phyloP scores from a whole-genome alignment of 2,113 vertebrate genomes.

The Sclerurus mexicanus region DNA sequence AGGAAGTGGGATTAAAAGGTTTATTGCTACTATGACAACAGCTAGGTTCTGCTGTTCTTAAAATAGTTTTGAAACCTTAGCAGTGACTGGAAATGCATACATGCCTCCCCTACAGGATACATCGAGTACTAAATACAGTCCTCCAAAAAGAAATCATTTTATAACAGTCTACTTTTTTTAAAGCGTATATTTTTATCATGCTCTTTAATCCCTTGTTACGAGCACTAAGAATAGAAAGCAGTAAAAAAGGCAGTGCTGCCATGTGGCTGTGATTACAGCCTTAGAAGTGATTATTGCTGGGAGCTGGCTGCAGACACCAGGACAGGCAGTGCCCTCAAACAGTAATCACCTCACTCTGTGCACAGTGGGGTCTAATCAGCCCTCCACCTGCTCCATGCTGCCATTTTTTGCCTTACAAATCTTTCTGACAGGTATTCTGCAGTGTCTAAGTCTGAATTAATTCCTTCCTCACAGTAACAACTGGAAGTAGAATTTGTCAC shows the following conservation, averaged over 20 bases:
- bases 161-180: neutral
- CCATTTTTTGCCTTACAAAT: neutral
- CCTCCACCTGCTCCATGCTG: neutral
- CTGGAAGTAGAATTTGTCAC: neutral
- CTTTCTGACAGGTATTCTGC: neutral
- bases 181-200: neutral
- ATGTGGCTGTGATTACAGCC: conserved; percentile 35
- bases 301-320: neutral
- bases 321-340: neutral
- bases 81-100: conserved; percentile 1
- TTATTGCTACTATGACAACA: conserved; percentile 69
- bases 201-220: conserved; percentile 40
- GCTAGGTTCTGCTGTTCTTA: conserved; percentile 59
- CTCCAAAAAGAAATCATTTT: conserved; percentile 22
- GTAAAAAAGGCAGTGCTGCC: conserved; percentile 34
- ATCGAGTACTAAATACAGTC: conserved; percentile 5
- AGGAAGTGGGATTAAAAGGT: conserved; percentile 66
- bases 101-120: neutral
- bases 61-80: conserved; percentile 59
- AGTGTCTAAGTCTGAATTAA: neutral
- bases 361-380: neutral
- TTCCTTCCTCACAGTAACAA: neutral
- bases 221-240: conserved; percentile 49
- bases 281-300: conserved; percentile 10
- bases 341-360: neutral